Base-by-base conservation (phyloP, 2,888 invertebrate species). In the Caenorhabditis angaria region DNA sequence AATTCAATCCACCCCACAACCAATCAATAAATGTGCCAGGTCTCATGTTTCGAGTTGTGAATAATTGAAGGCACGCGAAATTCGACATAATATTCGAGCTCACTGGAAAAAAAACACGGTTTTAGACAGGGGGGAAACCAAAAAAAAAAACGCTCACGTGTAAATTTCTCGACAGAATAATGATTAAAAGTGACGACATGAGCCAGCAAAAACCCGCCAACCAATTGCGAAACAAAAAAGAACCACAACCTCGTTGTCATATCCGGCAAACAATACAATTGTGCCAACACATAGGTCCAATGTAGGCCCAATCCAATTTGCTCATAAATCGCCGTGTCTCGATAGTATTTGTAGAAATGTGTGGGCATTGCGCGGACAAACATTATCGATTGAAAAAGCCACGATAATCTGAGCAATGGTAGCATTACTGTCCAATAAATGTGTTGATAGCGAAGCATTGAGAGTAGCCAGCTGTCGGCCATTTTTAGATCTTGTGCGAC, bases 121-220 rank as follows among this genome's bases (percentile, higher is more conserved):
- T 2, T 54, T 54, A 4, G 2, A 4, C 5, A 1, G 5, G 25
- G 10, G 14, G 14, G 18, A 61, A 28, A 41, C n/a, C n/a, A n/a
- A 25, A 24, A 0, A 24, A 56, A 47, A 5, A 2, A 54, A 12
- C 2, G 76, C 82, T 76, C 51, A 86, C 85, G 70, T 8, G 83
- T 73, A 61, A 83, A 86, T 61, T 86, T 86, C 32, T 84, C 85
- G 4, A 84, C 83, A 8, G 86, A 86, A 55, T 86, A 86, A 63
- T 86, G 86, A 54, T 86, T 86, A 80, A 82, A 86, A 12, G 86
- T 86, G 66, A 86, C 86, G 35, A 86, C 86, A 59, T 86, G 86
- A 8, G 86, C 83, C 6, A 86, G 61, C 27, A 86, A 68, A 67
- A 87, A 86, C 8, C 86, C 86, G 25, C 82, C 85, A 53, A 82